Evolutionary conservation across 2,797 vertebrate species (phyloP).

Genomic region (Rallus crepitans): DNA sequence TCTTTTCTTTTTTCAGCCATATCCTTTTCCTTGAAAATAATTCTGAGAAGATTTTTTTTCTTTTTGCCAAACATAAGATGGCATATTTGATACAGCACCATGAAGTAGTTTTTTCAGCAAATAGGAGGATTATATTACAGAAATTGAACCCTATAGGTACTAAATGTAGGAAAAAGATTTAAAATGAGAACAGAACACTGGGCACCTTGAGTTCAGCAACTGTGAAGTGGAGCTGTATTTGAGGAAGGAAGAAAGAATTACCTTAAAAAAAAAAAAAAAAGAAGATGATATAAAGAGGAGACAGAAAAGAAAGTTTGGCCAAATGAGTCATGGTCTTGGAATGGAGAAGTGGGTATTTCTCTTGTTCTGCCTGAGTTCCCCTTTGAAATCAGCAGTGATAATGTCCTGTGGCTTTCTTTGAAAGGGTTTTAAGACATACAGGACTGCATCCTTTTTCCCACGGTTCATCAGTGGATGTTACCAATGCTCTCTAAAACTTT

Average conservation of each 20-base stretch:
- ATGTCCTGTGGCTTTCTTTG: not conserved
- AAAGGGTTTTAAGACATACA: not conserved
- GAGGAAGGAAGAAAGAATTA: not conserved
- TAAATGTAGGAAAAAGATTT: not conserved
- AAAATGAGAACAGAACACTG: not conserved
- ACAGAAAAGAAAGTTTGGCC: conserved; percentile 1
- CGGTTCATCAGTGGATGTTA: not conserved
- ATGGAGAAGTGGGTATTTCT: conserved; percentile 24
- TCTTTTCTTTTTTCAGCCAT: not conserved
- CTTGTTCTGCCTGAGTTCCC: not conserved
- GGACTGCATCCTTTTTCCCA: not conserved
- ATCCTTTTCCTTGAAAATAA: conserved; percentile 1
- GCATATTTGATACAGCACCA: not conserved
- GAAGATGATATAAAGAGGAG: not conserved
- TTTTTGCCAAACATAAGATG: not conserved
- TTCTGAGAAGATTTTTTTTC: not conserved
- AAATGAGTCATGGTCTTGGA: not conserved
- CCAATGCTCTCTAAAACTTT: not conserved
- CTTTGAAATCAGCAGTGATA: not conserved
- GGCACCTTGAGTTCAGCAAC: not conserved
- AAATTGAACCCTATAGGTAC: not conserved
- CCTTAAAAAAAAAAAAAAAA: not conserved
- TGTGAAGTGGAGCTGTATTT: not conserved
- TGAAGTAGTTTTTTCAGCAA: not conserved
- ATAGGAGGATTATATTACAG: not conserved